These are phyloP conservation scores for Grammomys surdaster DNA, from an alignment of 2,113 vertebrate genomes.

Conservation along the genomic window DNA sequence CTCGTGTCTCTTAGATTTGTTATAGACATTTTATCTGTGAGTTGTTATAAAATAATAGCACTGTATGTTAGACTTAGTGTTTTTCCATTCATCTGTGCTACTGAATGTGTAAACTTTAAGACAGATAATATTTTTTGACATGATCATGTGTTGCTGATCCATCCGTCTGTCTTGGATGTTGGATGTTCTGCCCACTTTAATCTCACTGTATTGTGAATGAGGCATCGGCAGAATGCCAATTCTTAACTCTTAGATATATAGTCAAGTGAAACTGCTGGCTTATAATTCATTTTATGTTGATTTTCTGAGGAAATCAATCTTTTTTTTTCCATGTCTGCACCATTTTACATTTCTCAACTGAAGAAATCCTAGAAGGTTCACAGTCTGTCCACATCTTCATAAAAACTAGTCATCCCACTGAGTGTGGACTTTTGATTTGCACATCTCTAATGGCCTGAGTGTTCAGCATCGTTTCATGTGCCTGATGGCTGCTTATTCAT, in stretches of 20 bases:
- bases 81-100: background rate
- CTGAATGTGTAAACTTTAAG: background rate
- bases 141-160: background rate
- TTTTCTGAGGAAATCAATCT: background rate
- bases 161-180: background rate
- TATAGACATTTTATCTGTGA: background rate
- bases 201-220: background rate
- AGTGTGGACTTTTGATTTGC: background rate
- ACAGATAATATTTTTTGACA: too few relatives aligned
- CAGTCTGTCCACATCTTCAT: background rate
- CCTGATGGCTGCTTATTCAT: background rate
- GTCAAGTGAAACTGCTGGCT: background rate
- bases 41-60: fast-evolving
- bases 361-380: background rate
- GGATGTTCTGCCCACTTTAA: background rate
- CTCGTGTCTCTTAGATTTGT: background rate
- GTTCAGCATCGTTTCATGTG: background rate
- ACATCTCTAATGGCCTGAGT: background rate
- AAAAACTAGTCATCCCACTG: background rate
- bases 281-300: background rate
- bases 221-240: background rate
- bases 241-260: background rate
- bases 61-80: background rate
- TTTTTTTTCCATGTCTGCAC: too few relatives aligned
- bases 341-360: background rate